phyloP scores from a whole-genome alignment of 2,888 invertebrate genomes.

The Cephus rjabovi region DNA sequence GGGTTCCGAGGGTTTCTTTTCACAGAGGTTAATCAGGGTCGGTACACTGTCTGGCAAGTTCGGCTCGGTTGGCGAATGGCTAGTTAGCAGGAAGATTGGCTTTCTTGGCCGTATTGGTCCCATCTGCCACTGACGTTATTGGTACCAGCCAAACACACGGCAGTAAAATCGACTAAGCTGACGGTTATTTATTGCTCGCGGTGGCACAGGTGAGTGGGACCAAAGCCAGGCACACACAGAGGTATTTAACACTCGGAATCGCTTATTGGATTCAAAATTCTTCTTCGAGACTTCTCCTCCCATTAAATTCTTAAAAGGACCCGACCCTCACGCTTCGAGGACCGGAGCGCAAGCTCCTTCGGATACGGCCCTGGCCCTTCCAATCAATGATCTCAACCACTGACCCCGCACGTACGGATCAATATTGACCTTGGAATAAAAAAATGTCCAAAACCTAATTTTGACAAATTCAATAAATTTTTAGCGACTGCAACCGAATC shows the following conservation, averaged over 20 bases:
- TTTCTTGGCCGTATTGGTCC: slow-evolving; percentile 56
- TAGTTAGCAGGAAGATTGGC: slow-evolving; percentile 66
- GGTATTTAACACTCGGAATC: not conserved
- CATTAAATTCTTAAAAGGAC: not conserved
- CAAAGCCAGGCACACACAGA: slow-evolving; percentile 22
- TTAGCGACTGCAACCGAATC: not conserved
- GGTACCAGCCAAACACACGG: slow-evolving; percentile 58
- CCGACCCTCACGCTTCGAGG: not conserved
- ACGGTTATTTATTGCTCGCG: slow-evolving; percentile 64
- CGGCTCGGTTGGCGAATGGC: slow-evolving; percentile 50
- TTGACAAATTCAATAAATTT: not conserved
- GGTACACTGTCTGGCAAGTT: slow-evolving; percentile 48
- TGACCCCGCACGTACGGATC: not conserved
- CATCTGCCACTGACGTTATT: slow-evolving; percentile 52
- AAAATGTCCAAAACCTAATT: not conserved
- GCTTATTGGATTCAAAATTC: slow-evolving; percentile 5
- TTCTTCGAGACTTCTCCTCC: not conserved
- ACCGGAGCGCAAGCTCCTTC: not conserved
- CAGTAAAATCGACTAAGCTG: slow-evolving; percentile 65
- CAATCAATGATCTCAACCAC: not conserved
- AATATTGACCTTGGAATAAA: not conserved
- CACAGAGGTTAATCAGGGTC: slow-evolving; percentile 64
- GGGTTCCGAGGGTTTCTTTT: slow-evolving; percentile 34
- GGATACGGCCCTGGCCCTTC: not conserved
- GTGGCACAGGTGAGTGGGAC: slow-evolving; percentile 63